Percentiles rank a stretch among this genome's conserved stretches.
Evolutionary conservation across 2,113 vertebrate genomes (phyloP).

Genomic region (Fregata magnificens): DNA sequence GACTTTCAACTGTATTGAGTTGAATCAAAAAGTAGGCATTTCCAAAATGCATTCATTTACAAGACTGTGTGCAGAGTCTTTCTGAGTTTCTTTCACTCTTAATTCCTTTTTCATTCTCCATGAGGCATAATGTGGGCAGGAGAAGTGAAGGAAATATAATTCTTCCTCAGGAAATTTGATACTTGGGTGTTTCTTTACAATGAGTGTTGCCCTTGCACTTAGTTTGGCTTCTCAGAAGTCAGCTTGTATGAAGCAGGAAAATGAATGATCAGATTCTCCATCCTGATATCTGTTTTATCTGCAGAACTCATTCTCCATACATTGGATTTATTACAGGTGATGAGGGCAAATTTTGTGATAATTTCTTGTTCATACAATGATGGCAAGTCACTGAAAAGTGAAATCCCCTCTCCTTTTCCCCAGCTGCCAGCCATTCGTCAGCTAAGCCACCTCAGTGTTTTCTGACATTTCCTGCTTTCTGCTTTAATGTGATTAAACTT

Average conservation of each 20-base stretch:
- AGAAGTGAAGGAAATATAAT: not conserved
- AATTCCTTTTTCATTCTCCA: not conserved
- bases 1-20: not conserved
- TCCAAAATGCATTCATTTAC: not conserved
- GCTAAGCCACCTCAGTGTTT: not conserved
- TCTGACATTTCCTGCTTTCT: slow-evolving; percentile 12
- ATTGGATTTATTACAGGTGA: not conserved
- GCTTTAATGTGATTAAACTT: not conserved
- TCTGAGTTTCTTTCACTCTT: not conserved
- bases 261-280: not conserved
- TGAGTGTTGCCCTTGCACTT: not conserved
- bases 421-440: not conserved
- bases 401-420: not conserved
- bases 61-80: not conserved
- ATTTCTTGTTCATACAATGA: not conserved
- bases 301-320: not conserved
- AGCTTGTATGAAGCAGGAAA: not conserved
- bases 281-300: not conserved
- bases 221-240: not conserved
- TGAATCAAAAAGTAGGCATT: not conserved
- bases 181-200: rapidly evolving
- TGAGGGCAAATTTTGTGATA: not conserved
- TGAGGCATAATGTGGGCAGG: not conserved
- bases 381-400: not conserved
- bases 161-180: not conserved